A percentile compares a stretch with the other conserved stretches of the same genome.
phyloP scores from a whole-genome alignment of 2,797 vertebrate species.

The Lepilemur septentrionalis region DNA sequence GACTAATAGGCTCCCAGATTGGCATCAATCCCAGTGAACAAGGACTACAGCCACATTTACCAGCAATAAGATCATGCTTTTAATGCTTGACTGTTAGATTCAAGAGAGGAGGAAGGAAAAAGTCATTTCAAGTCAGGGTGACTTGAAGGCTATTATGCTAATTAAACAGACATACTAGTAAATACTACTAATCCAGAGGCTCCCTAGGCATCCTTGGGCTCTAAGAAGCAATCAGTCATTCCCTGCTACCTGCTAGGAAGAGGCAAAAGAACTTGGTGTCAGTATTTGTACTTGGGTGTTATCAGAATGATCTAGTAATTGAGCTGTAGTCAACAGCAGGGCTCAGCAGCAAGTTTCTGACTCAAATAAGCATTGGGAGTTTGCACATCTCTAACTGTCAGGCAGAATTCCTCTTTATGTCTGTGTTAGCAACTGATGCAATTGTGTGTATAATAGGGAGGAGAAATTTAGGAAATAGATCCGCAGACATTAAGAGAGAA shows the following conservation, averaged over 20 bases:
- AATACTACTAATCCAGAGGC: not conserved
- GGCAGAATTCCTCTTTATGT: not conserved
- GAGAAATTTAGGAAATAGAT: not conserved
- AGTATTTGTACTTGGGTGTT: not conserved
- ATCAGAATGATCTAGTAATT: not conserved
- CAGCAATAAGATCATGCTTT: constrained; percentile 22
- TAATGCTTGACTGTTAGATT: constrained; percentile 25
- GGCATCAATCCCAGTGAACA: constrained; percentile 26
- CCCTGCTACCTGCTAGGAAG: not conserved
- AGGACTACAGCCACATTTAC: not conserved
- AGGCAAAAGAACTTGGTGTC: not conserved
- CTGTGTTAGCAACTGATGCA: not conserved
- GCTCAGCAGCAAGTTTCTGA: not conserved
- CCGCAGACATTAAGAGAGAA: not conserved
- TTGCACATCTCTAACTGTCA: not conserved
- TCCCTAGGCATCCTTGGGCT: not conserved
- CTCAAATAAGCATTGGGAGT: not conserved
- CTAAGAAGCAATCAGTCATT: not conserved
- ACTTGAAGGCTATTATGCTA: constrained; percentile 37
- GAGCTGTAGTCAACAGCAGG: not conserved
- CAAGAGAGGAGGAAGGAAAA: constrained; percentile 38
- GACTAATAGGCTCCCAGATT: not conserved
- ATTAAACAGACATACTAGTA: constrained; percentile 34
- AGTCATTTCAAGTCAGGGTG: constrained; percentile 25
- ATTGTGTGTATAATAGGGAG: not conserved